Conservation (phyloP, 2,888 invertebrate species). For the Leptopterna dolabrata region DNA sequence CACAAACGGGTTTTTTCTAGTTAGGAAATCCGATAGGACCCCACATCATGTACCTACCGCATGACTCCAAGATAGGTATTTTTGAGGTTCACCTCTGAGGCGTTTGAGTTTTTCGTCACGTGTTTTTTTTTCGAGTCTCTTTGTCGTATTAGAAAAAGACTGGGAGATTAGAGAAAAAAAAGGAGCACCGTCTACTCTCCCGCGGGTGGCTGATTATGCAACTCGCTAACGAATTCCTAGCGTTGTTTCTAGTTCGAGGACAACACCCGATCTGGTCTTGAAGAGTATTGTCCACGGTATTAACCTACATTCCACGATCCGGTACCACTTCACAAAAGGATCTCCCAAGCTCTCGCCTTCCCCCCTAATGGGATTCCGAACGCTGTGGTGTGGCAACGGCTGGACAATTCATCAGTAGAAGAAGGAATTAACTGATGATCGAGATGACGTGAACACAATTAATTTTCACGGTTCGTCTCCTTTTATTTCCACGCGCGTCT, state of each 20-base stretch:
- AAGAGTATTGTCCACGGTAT: slow-evolving; percentile 29
- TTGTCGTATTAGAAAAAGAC: neutral
- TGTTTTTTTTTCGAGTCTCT: neutral
- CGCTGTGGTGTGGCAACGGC: neutral
- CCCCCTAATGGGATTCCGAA: neutral
- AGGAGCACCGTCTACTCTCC: neutral
- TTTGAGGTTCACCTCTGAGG: neutral
- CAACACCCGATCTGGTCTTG: slow-evolving; percentile 14
- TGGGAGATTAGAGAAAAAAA: too few relatives aligned
- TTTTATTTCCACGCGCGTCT: neutral
- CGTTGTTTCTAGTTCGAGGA: slow-evolving; percentile 40
- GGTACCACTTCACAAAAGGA: neutral
- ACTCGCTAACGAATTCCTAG: slow-evolving; percentile 38
- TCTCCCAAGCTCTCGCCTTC: neutral
- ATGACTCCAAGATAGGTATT: neutral
- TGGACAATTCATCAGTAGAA: neutral
- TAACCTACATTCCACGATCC: slow-evolving; percentile 38
- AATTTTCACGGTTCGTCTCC: neutral
- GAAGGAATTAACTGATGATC: neutral
- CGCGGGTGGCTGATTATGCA: slow-evolving; percentile 29
- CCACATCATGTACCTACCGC: neutral
- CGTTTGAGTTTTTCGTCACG: neutral
- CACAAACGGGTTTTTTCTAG: neutral
- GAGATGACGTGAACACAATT: neutral
- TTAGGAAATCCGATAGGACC: neutral